phyloP scores from a whole-genome alignment of 2,797 vertebrate species.

The Gephyroberyx darwinii region DNA sequence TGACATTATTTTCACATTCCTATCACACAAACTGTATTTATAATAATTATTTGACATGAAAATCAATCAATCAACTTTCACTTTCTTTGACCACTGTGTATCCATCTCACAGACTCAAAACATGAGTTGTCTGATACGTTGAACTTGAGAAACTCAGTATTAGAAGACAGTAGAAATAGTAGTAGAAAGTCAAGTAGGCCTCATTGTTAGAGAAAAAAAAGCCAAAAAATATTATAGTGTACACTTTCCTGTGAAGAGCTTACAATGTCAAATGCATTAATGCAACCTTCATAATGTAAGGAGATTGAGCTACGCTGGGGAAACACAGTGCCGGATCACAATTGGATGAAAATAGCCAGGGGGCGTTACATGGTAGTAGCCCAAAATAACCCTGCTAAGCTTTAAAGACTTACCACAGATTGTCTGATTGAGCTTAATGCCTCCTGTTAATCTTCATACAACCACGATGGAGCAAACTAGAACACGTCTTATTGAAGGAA shows the following conservation, averaged over 20 bases:
- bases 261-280: slow-evolving; percentile 20
- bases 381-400: slow-evolving; percentile 70
- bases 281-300: slow-evolving; percentile 53
- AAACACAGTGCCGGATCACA: slow-evolving; percentile 51
- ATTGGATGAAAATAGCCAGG: slow-evolving; percentile 41
- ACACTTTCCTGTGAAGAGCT: slow-evolving; percentile 28
- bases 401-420: slow-evolving; percentile 67
- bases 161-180: too few species aligned
- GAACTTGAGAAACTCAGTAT: too few species aligned
- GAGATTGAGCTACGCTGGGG: slow-evolving; percentile 39
- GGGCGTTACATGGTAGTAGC: slow-evolving; percentile 54
- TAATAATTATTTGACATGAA: too few species aligned
- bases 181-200: slow-evolving; percentile 7
- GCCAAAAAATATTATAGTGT: background rate
- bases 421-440: slow-evolving; percentile 61
- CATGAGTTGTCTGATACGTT: too few species aligned
- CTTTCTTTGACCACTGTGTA: too few species aligned
- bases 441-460: slow-evolving; percentile 63
- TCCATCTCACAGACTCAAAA: too few species aligned
- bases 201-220: background rate
- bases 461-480: slow-evolving; percentile 67
- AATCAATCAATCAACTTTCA: too few species aligned
- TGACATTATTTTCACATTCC: too few species aligned
- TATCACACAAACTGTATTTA: too few species aligned
- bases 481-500: slow-evolving; percentile 59